Conservation (phyloP, 2,113 vertebrate species). For the Geococcyx californianus region DNA sequence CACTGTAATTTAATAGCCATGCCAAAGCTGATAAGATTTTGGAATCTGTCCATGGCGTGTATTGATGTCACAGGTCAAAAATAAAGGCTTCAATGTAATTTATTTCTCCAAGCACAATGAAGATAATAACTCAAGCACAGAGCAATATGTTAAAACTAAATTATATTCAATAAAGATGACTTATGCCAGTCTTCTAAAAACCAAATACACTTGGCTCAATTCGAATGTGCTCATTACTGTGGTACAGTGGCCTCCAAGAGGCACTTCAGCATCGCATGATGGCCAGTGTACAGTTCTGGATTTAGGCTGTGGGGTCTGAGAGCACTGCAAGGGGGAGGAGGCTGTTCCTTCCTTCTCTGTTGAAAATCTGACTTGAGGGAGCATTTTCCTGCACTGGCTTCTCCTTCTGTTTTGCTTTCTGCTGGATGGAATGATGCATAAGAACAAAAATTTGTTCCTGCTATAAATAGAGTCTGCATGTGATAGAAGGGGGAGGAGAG, state of each 20-base stretch:
- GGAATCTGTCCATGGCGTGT: constrained; percentile 71
- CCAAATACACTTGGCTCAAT: constrained; percentile 59
- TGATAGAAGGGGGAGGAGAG: constrained; percentile 33
- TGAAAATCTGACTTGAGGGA: background rate
- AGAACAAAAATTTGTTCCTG: background rate
- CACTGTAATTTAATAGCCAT: constrained; percentile 74
- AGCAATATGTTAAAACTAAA: constrained; percentile 78
- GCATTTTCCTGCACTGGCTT: background rate
- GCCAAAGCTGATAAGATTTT: constrained; percentile 75
- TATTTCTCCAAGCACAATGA: constrained; percentile 72
- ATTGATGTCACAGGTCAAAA: constrained; percentile 77
- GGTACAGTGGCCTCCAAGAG: constrained; percentile 10
- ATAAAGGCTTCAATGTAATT: constrained; percentile 75
- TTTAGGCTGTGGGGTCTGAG: background rate
- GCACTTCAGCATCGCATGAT: background rate
- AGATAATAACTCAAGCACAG: constrained; percentile 73
- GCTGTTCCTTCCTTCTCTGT: background rate
- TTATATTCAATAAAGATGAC: constrained; percentile 74
- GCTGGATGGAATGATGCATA: constrained; percentile 22
- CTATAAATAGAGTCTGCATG: constrained; percentile 38
- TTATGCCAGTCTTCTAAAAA: constrained; percentile 72
- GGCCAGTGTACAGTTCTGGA: background rate
- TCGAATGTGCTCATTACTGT: constrained; percentile 19
- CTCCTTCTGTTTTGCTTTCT: constrained; percentile 34
- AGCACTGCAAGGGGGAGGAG: background rate